Percentiles rank a stretch among this genome's conserved stretches.
phyloP scores from a whole-genome alignment of 1,140 invertebrate genomes.

The Polypedilum pembai region DNA sequence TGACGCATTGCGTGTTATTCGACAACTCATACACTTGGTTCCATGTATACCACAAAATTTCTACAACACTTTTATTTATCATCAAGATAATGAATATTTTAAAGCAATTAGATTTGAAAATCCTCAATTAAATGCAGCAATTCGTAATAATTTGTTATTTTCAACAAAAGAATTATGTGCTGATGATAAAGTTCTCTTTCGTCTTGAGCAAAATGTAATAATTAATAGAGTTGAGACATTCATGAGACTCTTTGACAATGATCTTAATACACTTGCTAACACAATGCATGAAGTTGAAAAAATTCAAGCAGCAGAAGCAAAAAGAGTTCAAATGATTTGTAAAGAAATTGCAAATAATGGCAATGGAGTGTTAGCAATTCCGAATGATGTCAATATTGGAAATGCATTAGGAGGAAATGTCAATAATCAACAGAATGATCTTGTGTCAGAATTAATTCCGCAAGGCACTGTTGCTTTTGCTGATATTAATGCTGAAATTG shows the following conservation, averaged over 20 bases:
- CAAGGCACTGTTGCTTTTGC: neutral
- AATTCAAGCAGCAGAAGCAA: neutral
- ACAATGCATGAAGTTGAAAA: neutral
- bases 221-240: neutral
- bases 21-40: neutral
- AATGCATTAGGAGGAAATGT: constrained; percentile 3
- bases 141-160: neutral
- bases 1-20: neutral
- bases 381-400: neutral
- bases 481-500: neutral
- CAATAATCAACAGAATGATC: neutral
- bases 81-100: neutral
- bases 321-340: neutral
- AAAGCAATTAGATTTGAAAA: neutral
- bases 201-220: neutral
- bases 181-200: neutral
- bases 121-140: neutral
- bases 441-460: neutral
- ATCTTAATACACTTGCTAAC: neutral
- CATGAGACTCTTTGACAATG: neutral
- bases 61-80: neutral
- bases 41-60: neutral
- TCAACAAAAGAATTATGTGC: neutral
- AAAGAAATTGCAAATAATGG: neutral
- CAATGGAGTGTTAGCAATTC: neutral